phyloP scores from a whole-genome alignment of 2,113 vertebrate genomes.

The Cryptoleucopteryx plumbea region DNA sequence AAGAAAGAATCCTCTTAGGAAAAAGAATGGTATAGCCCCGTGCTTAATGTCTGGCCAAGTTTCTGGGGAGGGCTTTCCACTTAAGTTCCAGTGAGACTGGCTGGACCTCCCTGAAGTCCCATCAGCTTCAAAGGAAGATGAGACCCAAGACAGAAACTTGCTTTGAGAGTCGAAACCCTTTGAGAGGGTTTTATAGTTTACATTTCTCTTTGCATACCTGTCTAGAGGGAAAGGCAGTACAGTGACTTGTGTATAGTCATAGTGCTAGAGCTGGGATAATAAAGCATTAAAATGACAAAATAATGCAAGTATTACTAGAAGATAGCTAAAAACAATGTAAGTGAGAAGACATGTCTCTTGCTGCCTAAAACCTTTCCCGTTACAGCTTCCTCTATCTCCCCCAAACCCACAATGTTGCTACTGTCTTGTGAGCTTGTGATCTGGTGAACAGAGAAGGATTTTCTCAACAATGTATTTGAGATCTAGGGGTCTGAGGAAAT shows the following conservation, averaged over 20 bases:
- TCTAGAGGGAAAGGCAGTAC: not conserved
- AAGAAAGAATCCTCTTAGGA: not conserved
- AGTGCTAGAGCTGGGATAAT: not conserved
- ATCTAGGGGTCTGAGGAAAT: not conserved
- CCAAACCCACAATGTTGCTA: not conserved
- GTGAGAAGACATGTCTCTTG: not conserved
- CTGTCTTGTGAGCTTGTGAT: not conserved
- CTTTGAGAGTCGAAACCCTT: not conserved
- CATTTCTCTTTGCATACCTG: not conserved
- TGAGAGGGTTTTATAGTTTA: not conserved
- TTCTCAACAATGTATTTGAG: not conserved
- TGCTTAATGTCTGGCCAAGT: not conserved
- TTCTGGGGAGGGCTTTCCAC: not conserved
- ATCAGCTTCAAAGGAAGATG: not conserved
- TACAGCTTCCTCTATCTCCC: not conserved
- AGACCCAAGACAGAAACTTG: not conserved
- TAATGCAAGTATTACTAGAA: not conserved
- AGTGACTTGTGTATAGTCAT: not conserved
- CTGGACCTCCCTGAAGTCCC: not conserved
- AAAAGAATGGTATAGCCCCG: too few relatives aligned
- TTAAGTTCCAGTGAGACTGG: not conserved
- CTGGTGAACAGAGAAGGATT: not conserved
- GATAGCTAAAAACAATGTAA: not conserved
- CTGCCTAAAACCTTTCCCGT: not conserved
- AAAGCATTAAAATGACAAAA: not conserved